Base-by-base conservation (phyloP, 2,113 vertebrate genomes). In the Balaeniceps rex region DNA sequence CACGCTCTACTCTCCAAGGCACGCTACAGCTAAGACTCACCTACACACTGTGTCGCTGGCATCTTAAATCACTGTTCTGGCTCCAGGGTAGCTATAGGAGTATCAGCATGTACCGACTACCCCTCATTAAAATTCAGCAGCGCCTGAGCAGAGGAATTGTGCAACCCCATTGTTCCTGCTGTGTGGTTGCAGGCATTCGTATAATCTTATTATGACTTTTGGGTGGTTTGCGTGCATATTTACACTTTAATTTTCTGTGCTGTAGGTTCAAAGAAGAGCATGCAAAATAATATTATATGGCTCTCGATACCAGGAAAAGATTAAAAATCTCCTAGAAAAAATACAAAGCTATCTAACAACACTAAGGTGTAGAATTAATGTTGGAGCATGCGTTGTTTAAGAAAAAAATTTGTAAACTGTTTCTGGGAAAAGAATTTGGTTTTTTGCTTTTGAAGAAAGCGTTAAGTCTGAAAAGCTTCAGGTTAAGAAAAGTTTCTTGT, bases 91-190 rank as follows among this genome's bases (percentile, higher is more conserved):
- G 78, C 93, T 95, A 71, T 64, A 61, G 92, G 87, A 95, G 87
- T 88, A 97, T 16, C 38, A 49, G 80, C 94, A 91, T 80, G 91
- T 96, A 96, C 61, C 11, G 26, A 96, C 65, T 92, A 92, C 61
- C 83, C 72, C 65, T 97, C 81, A 95, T 96, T 95, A 93, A 83
- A 94, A 97, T 96, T 86, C 91, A 74, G 76, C 89, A 31, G 31
- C 0, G 6, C 91, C 34, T 40, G 89, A 72, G 61, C 54, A 17
- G 74, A 82, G 89, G 60, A 90, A 78, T 85, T 94, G 68, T 79
- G 87, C 63, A 97, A 90, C 49, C 76, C 94, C 49, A 93, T 92
- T 97, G 94, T 96, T 97, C 69, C 90, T 81, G 72, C 90, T 58
- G 72, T 61, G 72, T 94, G 90, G 95, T 95, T 96, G 74, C 89